Base-by-base conservation (phyloP, 2,888 invertebrate genomes). In the Xylota sylvarum region DNA sequence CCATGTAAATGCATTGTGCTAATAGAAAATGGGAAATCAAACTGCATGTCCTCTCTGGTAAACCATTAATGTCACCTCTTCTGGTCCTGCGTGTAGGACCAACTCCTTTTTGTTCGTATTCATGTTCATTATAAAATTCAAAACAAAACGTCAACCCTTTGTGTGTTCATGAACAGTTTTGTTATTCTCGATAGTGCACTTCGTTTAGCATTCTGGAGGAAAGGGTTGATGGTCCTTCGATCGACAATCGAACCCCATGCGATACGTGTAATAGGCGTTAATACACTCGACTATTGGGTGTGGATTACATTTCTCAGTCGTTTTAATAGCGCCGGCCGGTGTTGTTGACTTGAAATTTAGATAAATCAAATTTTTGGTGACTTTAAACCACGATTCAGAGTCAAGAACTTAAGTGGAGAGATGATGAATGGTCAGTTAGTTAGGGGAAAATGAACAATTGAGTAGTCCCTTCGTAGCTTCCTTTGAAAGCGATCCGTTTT, bases 111-210 rank as follows among this genome's bases (percentile, higher is more conserved):
- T 55, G 73, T 56, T 43, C 55, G 32, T 32, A 50, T 70, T 72
- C 55, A 40, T 77, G 81, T 82, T 67, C 77, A 82, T 82, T 72
- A 69, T 40, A 73, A 69, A 77, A 77, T 82, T 86, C 73, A 78
- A 82, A 78, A 81, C 65, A 86, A 50, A 82, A 86, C 76, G 67
- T 82, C 69, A 82, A 82, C 86, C 82, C 77, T 58, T 86, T 82
- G 77, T 65, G 35, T 74, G 27, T 32, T 32, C 6, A 30, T 55
- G 62, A 17, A 52, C 32, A 55, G 32, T 52, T 74, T 60, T 50
- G 52, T 56, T 76, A 70, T 76, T 81, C 14, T 62, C 64, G n/a
- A 70, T 56, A 62, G 77, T 62, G 76, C 48, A 70, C 67, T 69
- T 82, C 23, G 37, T 70, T 58, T 32, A 2, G 52, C 10, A 52